phyloP scores from a whole-genome alignment of 2,113 vertebrate genomes.

The Atlantisia rogersi region DNA sequence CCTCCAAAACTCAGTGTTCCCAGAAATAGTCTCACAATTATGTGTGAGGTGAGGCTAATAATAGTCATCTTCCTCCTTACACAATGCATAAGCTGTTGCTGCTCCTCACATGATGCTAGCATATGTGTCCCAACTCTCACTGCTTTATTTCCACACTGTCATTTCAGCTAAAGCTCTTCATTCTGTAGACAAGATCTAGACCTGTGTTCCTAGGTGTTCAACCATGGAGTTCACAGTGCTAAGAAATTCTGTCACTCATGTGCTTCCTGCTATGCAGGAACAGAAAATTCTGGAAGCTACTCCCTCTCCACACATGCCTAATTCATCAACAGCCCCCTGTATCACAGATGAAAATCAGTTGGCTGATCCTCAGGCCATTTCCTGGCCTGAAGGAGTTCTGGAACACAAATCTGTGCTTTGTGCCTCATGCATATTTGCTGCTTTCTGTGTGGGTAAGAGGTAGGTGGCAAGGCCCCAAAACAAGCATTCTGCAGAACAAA shows the following conservation, averaged over 20 bases:
- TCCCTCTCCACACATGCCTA: neutral
- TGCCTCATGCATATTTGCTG: neutral
- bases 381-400: neutral
- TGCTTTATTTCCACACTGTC: neutral
- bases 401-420: neutral
- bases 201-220: neutral
- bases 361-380: neutral
- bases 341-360: neutral
- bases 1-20: neutral
- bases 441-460: neutral
- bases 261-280: neutral
- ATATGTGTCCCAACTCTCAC: accelerated
- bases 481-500: neutral
- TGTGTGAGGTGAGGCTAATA: neutral
- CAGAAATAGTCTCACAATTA: neutral
- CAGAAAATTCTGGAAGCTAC: neutral
- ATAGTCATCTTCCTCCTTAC: neutral
- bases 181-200: neutral
- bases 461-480: neutral
- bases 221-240: neutral
- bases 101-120: neutral
- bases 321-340: neutral
- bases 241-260: neutral
- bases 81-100: neutral
- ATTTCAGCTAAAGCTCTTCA: neutral